Conservation (phyloP, 2,113 vertebrate genomes). For the Pycnonotus jocosus region DNA sequence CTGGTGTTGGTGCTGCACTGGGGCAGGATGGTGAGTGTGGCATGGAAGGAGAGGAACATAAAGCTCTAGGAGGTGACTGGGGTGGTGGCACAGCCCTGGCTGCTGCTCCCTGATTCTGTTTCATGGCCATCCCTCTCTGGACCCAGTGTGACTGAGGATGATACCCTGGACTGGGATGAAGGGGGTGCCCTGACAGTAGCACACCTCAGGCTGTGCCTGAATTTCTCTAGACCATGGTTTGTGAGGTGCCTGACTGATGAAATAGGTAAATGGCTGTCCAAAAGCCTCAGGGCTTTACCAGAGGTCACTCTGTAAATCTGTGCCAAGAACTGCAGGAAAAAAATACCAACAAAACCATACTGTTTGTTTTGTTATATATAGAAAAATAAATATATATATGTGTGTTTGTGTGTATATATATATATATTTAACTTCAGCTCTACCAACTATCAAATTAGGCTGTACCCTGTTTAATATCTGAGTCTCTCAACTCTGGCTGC, state of each 20-base stretch:
- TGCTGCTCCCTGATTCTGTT: too few species aligned
- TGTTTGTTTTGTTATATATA: background rate
- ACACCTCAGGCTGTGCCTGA: background rate
- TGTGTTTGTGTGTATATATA: too few species aligned
- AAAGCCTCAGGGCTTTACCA: background rate
- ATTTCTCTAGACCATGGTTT: background rate
- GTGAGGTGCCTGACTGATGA: background rate
- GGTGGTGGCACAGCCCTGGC: background rate
- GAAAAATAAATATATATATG: too few species aligned
- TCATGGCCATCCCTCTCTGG: background rate
- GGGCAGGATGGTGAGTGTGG: background rate
- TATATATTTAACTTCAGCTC: background rate
- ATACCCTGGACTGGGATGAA: background rate
- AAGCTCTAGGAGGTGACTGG: background rate
- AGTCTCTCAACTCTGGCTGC: background rate
- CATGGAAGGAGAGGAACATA: background rate
- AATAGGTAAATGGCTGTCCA: background rate
- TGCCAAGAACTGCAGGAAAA: background rate
- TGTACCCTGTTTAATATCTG: background rate
- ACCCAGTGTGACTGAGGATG: background rate
- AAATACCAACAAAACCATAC: background rate
- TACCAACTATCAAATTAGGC: background rate
- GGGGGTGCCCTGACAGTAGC: accelerated
- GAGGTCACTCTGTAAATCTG: background rate
- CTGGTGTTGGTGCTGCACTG: background rate